Evolutionary conservation across 1,140 invertebrate species (phyloP), one percentile per base, ranked within the genome.

Genomic region (Anastatus disparis): DNA sequence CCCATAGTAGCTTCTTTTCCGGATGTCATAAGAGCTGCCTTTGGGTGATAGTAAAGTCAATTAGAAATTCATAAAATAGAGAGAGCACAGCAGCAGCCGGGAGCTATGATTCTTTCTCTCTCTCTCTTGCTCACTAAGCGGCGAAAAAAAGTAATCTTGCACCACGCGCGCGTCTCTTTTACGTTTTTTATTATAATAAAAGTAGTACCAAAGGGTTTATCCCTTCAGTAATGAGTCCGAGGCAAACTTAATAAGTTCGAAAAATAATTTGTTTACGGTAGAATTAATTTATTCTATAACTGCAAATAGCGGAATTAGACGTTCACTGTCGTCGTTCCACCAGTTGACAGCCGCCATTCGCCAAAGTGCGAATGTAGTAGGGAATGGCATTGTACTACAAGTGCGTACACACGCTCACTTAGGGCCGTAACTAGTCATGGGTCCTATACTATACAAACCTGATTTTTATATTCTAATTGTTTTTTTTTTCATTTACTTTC

Each of bases 11-110:
- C 22, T 67, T 72, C 70, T 50, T 67, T 72, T 35, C 70, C 70
- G 58, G 70, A 72, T 67, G 70, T 72, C 70, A 72, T 72, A 67
- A 61, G 70, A 72, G 64, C 70, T 58, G 61, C 53, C 59, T 64
- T 61, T 26, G 42, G 15, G 40, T 50, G 4, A 35, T 22, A 31
- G 13, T 31, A 50, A 35, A 58, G 31, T 68, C 56, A 61, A 50
- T 61, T 58, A 67, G 27, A 48, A 38, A 48, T 58, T 67, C 53
- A 67, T 67, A 50, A 44, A 56, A 55, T 3, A 31, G 4, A 26
- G n/a, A n/a, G n/a, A n/a, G n/a, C n/a, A n/a, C n/a, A n/a, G n/a
- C n/a, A n/a, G 8, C 27, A 27, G 38, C 44, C 26, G 64, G 42
- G 42, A 12, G 24, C 27, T 26, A n/a, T n/a, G n/a, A n/a, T n/a